phyloP scores from a whole-genome alignment of 2,888 invertebrate genomes.

The Ochlodes sylvanus region DNA sequence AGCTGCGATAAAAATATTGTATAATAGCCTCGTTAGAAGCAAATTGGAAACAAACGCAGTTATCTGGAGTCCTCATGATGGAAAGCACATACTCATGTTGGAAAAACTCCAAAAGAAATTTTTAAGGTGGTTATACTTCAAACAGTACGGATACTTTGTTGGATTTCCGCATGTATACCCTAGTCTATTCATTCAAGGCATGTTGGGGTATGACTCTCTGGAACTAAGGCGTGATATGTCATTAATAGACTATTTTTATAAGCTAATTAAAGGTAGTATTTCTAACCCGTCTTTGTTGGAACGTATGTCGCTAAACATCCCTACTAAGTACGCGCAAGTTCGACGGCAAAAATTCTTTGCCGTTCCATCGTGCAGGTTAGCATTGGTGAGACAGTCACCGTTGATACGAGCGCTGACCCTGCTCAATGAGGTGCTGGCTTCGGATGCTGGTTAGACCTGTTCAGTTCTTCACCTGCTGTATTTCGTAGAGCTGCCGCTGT shows the following conservation, averaged over 20 bases:
- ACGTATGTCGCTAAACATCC: not conserved
- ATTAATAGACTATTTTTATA: too few species aligned
- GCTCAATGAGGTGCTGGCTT: too few species aligned
- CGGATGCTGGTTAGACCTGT: too few species aligned
- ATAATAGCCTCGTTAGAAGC: conserved; percentile 6
- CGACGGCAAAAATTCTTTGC: too few species aligned
- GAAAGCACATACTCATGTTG: not conserved
- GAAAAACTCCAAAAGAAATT: not conserved
- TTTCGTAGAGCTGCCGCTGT: too few species aligned
- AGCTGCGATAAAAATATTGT: conserved; percentile 1
- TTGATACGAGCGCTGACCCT: too few species aligned
- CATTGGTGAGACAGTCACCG: too few species aligned
- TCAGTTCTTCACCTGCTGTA: too few species aligned
- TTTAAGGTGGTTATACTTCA: not conserved
- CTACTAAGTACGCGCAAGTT: too few species aligned
- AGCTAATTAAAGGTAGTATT: not conserved
- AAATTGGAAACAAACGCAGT: not conserved
- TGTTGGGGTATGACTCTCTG: too few species aligned
- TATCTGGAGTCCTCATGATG: not conserved
- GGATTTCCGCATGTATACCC: conserved; percentile 1
- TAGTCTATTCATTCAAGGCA: not conserved
- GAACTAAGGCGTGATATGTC: too few species aligned
- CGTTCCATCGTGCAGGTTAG: too few species aligned
- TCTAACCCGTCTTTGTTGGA: not conserved
- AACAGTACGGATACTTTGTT: not conserved